Evolutionary conservation across 2,113 vertebrate species (phyloP), one percentile per base, ranked within the genome.

Genomic region (Nothobranchius furzeri): DNA sequence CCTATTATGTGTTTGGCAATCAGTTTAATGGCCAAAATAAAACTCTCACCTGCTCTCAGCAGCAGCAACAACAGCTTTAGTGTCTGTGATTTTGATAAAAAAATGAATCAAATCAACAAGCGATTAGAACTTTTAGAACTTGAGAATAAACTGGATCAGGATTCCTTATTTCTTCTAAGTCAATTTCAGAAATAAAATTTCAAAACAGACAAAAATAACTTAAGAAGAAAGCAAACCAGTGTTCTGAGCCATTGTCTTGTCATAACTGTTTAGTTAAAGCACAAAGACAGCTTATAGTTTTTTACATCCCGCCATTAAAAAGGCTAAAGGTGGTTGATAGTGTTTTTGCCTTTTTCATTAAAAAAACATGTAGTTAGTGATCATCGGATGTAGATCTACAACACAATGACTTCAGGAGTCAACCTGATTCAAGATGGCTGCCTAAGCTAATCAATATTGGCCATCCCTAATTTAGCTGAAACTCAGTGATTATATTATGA

Each of bases 21-120:
- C 40, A 51, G 12, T 69, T 74, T 74, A 71, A 60, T 59, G 51
- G 63, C 62, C 36, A 30, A 74, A 65, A 51, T 63, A 59, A 52
- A 51, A 56, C 68, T 64, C 52, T 67, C 35, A 71, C 51, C 47
- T 51, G 64, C 64, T 64, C 48, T 78, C 52, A 73, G 66, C 60
- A 40, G 43, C 42, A 68, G 62, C 15, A 52, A n/a, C 48, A 73
- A 63, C 52, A 24, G 30, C 42, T 66, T 66, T 17, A 52, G 24
- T 54, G 7, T 56, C 56, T 73, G 24, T 66, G 42, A 53, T 12
- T 35, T 10, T 13, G 30, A 15, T 9, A 7, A 7, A 7, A 14
- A n/a, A 48, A 48, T 0, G 8, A 48, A 48, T 48, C 14, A 50
- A 56, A 37, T 56, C 36, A 56, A 12, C 47, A 57, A 11, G 14